Conservation (phyloP, 2,113 vertebrate genomes). For the Fukomys damarensis region DNA sequence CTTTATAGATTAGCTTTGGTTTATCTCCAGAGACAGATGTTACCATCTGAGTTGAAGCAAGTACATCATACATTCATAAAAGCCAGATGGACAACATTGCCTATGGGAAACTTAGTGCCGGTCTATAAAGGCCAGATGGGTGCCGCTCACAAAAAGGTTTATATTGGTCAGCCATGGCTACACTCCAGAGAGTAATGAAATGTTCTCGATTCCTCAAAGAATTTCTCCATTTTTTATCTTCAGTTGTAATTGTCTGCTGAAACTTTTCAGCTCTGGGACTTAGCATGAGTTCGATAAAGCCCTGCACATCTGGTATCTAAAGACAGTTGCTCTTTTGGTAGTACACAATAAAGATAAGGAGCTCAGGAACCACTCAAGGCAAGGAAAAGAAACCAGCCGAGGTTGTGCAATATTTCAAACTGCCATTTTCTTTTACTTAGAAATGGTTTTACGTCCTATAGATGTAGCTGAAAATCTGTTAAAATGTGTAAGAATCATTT, state of each 20-base stretch:
- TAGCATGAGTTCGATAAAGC: not conserved
- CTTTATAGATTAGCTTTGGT: constrained; percentile 59
- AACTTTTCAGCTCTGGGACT: not conserved
- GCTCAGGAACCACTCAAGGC: not conserved
- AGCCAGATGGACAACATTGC: constrained; percentile 74
- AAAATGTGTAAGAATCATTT: constrained; percentile 27
- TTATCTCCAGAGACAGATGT: constrained; percentile 74
- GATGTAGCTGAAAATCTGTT: constrained; percentile 10
- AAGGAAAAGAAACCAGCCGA: constrained; percentile 48
- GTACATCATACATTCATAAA: constrained; percentile 76
- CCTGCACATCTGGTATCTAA: not conserved
- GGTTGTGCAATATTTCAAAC: not conserved
- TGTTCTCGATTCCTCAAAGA: constrained; percentile 44
- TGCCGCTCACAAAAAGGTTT: constrained; percentile 56
- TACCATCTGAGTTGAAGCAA: constrained; percentile 64
- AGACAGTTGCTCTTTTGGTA: constrained; percentile 10
- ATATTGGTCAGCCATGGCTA: constrained; percentile 54
- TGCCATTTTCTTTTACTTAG: not conserved
- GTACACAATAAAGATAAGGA: constrained; percentile 22
- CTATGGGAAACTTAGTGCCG: constrained; percentile 71
- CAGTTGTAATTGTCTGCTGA: constrained; percentile 7
- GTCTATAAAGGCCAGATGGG: constrained; percentile 80
- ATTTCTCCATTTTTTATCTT: constrained; percentile 9
- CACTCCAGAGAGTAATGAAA: constrained; percentile 55
- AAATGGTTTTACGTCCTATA: not conserved